A percentile compares a stretch with the other conserved stretches of the same genome.
Evolutionary conservation across 2,113 vertebrate species (phyloP).

Genomic region (Dendropsophus ebraccatus): DNA sequence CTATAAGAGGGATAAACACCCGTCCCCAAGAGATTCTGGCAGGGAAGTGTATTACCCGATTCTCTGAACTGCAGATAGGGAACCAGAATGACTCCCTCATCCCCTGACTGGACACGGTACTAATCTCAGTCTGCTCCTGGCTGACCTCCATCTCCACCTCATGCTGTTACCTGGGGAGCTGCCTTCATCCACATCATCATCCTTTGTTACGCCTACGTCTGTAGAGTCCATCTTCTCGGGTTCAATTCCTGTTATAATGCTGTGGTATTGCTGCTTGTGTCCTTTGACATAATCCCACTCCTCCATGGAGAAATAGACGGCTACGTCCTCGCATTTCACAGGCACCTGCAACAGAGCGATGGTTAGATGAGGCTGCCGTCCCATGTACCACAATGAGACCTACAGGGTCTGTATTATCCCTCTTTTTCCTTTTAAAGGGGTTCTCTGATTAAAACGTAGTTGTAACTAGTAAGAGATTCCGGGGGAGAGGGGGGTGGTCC

Average conservation of each 20-base stretch:
- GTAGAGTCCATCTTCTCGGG: background rate
- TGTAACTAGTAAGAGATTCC: too few relatives aligned
- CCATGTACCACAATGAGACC: background rate
- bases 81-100: too few relatives aligned
- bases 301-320: slow-evolving; percentile 44
- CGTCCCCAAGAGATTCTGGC: background rate
- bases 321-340: slow-evolving; percentile 34
- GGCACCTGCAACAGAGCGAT: slow-evolving; percentile 6
- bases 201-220: background rate
- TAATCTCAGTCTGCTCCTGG: too few relatives aligned
- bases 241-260: background rate
- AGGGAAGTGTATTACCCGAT: background rate
- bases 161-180: background rate
- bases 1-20: background rate
- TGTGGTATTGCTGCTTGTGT: slow-evolving; percentile 36
- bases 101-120: too few relatives aligned
- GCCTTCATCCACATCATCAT: background rate
- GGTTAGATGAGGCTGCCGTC: background rate
- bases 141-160: too few relatives aligned
- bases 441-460: too few relatives aligned
- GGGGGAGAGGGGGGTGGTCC: too few relatives aligned
- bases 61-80: background rate
- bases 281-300: slow-evolving; percentile 42
- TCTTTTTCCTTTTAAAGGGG: too few relatives aligned
- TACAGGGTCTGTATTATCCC: too few relatives aligned